Base-by-base conservation (phyloP, 1,140 invertebrate species). In the Drepana arcuata region DNA sequence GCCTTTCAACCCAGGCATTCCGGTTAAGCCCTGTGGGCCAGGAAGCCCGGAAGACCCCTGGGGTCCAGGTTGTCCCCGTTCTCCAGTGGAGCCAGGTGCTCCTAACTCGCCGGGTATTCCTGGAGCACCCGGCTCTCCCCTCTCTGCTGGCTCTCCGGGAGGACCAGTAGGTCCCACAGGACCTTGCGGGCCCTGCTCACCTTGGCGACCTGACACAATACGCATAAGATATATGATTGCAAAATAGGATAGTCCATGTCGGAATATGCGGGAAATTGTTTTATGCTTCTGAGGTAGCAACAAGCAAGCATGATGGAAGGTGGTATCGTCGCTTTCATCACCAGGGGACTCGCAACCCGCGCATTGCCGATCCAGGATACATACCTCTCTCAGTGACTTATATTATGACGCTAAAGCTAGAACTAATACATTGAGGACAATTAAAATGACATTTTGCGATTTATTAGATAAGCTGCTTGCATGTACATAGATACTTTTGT, bases 71-170 rank as follows among this genome's bases (percentile, higher is more conserved):
- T 85, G 85, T 14, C 91, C 91, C 49, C 91, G 69, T 52, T 92
- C 90, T 35, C 92, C 92, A 10, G 87, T 86, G 4, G 82, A 85
- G 11, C 92, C 91, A n/a, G 84, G 58, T 10, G 90, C 87, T n/a
- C 92, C 92, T 2, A 84, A 44, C 68, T 93, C 92, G 47, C 93
- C 90, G 31, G 89, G 84, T n/a, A 85, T 70, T 6, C 92, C 92
- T 11, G 91, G 87, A 27, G 86, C 78, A 28, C 93, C 93, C 14
- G 89, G 86, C 51, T 93, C 92, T 16, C 92, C 92, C 60, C 89
- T 83, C 63, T 91, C 90, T 0, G 88, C 91, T 34, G 90, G 88
- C 70, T 92, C 90, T 32, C 92, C 92, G 7, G 90, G 89, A n/a
- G 90, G 87, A 9, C 92, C 92, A 4, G 83, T 61, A 5, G 88